Evolutionary conservation across 1,140 invertebrate species (phyloP), one percentile per base, ranked within the genome.

Genomic region (Eumaeus atala): DNA sequence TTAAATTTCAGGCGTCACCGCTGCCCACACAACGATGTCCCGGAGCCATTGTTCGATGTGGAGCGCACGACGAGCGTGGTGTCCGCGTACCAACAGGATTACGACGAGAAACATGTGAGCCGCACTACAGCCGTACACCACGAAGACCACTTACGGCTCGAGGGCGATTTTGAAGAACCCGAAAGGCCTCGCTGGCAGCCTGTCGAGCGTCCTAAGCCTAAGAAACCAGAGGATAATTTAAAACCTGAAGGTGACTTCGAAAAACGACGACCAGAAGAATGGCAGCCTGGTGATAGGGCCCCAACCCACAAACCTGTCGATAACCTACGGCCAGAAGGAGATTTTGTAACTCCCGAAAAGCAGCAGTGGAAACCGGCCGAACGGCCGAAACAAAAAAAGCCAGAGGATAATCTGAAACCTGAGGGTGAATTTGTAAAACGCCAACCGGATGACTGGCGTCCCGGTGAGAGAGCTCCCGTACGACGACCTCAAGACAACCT

Each of bases 71-170:
- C 59, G 87, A 91, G 59, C 87, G 78, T 91, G 54, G 89, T 89
- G 12, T 91, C 90, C 54, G 91, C 91, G 10, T 93, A 93, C 71
- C 87, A 88, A 47, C 83, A 91, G 58, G 91, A 92, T 66, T 93
- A 90, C 69, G 89, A 92, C 58, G 89, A 91, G 70, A 93, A 93
- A 63, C 89, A 89, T 51, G 89, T 91, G 11, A 88, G 86, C 70
- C 72, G 89, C 68, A 87, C 78, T 10, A 87, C 79, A 34, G 88
- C 85, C 36, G 88, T 89, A 44, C 77, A 79, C 53, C 90, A 88
- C 34, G 82, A 89, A 62, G 90, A 91, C 65, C 91, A 92, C 66
- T 71, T 92, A 9, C 76, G 78, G 12, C 89, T 90, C 12, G 91
- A 92, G 77, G 91, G 91, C 35, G 87, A 91, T 53, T 91, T 91